Conservation (phyloP, 2,888 invertebrate genomes). For the Uropetala carovei region DNA sequence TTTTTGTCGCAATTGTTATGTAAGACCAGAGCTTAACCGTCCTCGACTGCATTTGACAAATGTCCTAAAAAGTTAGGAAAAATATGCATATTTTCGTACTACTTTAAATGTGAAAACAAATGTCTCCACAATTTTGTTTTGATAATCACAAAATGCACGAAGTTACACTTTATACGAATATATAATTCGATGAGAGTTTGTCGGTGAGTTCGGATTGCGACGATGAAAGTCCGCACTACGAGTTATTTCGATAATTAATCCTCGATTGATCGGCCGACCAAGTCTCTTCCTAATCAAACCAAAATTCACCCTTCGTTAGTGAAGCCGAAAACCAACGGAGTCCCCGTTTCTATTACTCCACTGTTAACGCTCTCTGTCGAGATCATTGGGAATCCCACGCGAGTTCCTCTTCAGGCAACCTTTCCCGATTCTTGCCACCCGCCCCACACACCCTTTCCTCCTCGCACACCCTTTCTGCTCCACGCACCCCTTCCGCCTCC, state of each 20-base stretch:
- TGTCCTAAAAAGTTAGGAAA: background rate
- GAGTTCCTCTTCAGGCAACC: background rate
- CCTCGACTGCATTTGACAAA: background rate
- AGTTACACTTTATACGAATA: too few relatives aligned
- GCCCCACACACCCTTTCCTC: background rate
- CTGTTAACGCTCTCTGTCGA: background rate
- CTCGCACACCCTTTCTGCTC: background rate
- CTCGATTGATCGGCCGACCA: background rate
- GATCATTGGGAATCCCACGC: constrained; percentile 3
- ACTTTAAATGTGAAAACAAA: too few relatives aligned
- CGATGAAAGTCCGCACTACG: background rate
- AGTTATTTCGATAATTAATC: background rate
- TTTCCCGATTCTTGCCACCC: background rate
- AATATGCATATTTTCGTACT: too few relatives aligned
- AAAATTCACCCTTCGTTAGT: background rate
- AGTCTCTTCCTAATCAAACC: background rate
- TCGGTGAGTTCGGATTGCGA: too few relatives aligned
- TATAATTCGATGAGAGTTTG: too few relatives aligned
- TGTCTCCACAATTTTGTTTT: too few relatives aligned
- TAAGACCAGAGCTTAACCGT: background rate
- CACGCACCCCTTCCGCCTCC: background rate
- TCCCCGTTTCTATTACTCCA: background rate
- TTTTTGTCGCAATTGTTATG: background rate
- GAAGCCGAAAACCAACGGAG: background rate
- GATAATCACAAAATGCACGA: too few relatives aligned